Percentiles rank a stretch among this genome's conserved stretches.
These are phyloP conservation scores for Lingula anatina DNA, from an alignment of 2,888 invertebrate species.

Conservation along the genomic window DNA sequence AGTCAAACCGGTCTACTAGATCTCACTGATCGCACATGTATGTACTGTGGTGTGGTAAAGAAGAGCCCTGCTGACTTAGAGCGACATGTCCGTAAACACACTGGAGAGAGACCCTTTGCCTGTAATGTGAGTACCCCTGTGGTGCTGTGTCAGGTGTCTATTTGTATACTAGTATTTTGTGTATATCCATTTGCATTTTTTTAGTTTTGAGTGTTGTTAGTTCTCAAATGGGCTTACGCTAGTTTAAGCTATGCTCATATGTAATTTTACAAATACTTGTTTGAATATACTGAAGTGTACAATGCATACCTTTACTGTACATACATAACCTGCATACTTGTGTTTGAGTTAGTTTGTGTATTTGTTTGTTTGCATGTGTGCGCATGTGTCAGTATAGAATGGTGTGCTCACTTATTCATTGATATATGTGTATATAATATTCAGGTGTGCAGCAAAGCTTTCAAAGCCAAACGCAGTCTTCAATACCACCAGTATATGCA, in stretches of 20 bases:
- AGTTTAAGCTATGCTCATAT: no score
- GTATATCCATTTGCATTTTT: no score
- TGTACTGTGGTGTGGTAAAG: slow-evolving; percentile 39
- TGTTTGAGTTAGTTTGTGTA: slow-evolving; percentile 4
- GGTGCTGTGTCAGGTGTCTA: no score
- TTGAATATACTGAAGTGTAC: no score
- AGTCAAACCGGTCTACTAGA: no score
- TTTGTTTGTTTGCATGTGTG: slow-evolving; percentile 4
- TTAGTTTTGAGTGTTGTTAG: no score
- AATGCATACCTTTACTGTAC: no score
- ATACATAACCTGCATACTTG: no score
- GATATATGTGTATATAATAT: neutral
- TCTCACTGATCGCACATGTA: slow-evolving; percentile 26
- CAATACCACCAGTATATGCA: slow-evolving; percentile 31
- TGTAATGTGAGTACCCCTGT: slow-evolving; percentile 32
- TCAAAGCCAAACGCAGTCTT: slow-evolving; percentile 45
- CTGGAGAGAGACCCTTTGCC: slow-evolving; percentile 39
- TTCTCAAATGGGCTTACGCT: no score
- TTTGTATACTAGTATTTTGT: no score
- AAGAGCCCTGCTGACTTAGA: slow-evolving; percentile 39
- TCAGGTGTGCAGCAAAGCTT: slow-evolving; percentile 36
- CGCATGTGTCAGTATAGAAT: neutral
- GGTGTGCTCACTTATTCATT: neutral
- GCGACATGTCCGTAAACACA: slow-evolving; percentile 41
- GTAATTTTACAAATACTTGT: no score